Base-by-base conservation (phyloP, 2,797 vertebrate species). In the Urocyon cinereoargenteus region DNA sequence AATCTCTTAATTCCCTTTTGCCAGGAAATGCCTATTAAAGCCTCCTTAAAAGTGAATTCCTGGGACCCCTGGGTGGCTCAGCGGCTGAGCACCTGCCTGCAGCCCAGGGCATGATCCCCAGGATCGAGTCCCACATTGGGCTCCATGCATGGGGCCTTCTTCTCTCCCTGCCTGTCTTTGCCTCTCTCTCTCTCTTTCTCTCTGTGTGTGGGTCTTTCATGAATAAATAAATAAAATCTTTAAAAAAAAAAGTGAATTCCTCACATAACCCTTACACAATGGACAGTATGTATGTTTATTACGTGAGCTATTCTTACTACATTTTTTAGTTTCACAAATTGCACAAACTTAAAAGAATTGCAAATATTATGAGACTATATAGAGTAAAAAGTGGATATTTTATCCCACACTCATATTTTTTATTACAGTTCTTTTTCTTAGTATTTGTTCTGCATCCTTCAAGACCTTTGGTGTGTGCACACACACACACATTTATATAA, bases 321-420 rank as follows among this genome's bases (percentile, higher is more conserved):
- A 75, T 83, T 92, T 79, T 96, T 90, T n/a, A 83, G 55, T 96
- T 94, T 81, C 0, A 45, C 36, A 83, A 68, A 61, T 86, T 96
- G 14, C 15, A 12, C 12, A 89, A 68, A 2, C 13, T 83, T 92
- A 5, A 66, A 55, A 81, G 28, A 94, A 90, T 92, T 53, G 15
- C 31, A 51, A 79, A 57, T 92, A 77, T 88, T 72, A 78, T 2
- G 40, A 86, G 15, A 77, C 9, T 61, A 2, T 64, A 2, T 84
- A 75, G 68, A 93, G 28, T 86, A 73, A 86, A 88, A 81, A 68
- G 8, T 21, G 10, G 70, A 36, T 14, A 66, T 81, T 83, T 55
- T 12, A 88, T 45, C 3, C 9, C 70, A 73, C 12, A 53, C 13
- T 78, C 11, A 14, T 66, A 62, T 14, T 77, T 26, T 72, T 31